Evolutionary conservation across 2,888 invertebrate species (phyloP).

Genomic region (Leptura quadrifasciata): DNA sequence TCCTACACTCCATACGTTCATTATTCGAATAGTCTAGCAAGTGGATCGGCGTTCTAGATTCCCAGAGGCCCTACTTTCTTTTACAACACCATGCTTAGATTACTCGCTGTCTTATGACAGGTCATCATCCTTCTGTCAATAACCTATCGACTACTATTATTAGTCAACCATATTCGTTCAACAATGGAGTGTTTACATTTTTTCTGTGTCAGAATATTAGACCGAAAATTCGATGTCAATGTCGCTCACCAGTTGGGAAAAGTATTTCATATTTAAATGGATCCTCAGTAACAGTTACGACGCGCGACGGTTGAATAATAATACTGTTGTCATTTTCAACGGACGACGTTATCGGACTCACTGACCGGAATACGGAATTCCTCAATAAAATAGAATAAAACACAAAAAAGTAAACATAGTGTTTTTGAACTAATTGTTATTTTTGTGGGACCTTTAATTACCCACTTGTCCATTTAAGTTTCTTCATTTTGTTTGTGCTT

Average conservation of each 20-base stretch:
- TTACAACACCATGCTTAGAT: background rate
- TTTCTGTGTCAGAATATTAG: constrained; percentile 30
- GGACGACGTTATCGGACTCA: constrained; percentile 18
- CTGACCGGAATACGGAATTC: constrained; percentile 33
- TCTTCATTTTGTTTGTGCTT: background rate
- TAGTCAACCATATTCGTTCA: constrained; percentile 26
- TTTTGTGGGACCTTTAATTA: background rate
- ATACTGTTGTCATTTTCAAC: constrained; percentile 34
- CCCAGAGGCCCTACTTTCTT: constrained; percentile 36
- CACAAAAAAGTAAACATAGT: background rate
- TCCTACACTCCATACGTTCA: background rate
- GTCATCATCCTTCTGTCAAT: constrained; percentile 18
- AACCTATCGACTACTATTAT: constrained; percentile 1
- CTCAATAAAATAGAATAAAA: background rate
- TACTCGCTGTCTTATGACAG: constrained; percentile 16
- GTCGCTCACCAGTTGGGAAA: constrained; percentile 23
- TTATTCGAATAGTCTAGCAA: constrained; percentile 11
- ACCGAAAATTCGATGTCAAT: constrained; percentile 20
- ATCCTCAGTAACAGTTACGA: constrained; percentile 21
- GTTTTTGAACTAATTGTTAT: background rate
- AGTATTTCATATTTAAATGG: constrained; percentile 28
- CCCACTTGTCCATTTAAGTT: background rate
- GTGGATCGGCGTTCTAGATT: constrained; percentile 31
- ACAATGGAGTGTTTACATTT: constrained; percentile 31
- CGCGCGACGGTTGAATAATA: constrained; percentile 34